phyloP scores from a whole-genome alignment of 2,113 vertebrate species.

The Pleuronectes platessa region DNA sequence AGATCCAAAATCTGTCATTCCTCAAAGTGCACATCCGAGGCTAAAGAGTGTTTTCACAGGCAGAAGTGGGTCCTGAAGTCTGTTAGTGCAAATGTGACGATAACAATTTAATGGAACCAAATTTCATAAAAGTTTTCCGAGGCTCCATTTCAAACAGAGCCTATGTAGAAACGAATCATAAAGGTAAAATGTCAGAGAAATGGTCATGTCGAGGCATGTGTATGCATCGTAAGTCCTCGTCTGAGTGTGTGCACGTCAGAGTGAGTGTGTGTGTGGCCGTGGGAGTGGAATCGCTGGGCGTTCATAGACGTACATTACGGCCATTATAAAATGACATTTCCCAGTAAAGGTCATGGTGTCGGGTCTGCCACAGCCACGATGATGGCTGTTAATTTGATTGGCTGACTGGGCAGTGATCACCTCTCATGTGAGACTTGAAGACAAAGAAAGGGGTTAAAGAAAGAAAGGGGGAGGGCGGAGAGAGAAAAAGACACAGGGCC shows the following conservation, averaged over 20 bases:
- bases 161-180: conserved; percentile 43
- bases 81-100: conserved; percentile 28
- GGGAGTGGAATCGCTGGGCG: conserved; percentile 50
- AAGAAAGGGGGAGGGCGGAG: background rate
- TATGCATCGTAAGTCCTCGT: conserved; percentile 21
- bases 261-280: conserved; percentile 13
- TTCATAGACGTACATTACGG: conserved; percentile 67
- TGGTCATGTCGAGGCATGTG: conserved; percentile 35
- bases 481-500: conserved; percentile 29
- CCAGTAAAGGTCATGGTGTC: conserved; percentile 74
- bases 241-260: conserved; percentile 5
- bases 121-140: conserved; percentile 49
- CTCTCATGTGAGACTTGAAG: conserved; percentile 47
- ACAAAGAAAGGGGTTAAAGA: conserved; percentile 20
- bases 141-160: conserved; percentile 43
- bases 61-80: conserved; percentile 45
- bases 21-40: conserved; percentile 19
- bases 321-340: conserved; percentile 78
- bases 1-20: conserved; percentile 14
- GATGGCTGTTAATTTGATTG: conserved; percentile 77
- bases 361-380: conserved; percentile 47
- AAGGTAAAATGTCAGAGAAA: conserved; percentile 56
- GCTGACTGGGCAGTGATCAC: conserved; percentile 71
- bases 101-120: conserved; percentile 43
- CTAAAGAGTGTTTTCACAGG: conserved; percentile 35